These are phyloP conservation scores for Palythoa grandis DNA, from an alignment of 92 coral and sea anemone genomes.

Conservation along the genomic window DNA sequence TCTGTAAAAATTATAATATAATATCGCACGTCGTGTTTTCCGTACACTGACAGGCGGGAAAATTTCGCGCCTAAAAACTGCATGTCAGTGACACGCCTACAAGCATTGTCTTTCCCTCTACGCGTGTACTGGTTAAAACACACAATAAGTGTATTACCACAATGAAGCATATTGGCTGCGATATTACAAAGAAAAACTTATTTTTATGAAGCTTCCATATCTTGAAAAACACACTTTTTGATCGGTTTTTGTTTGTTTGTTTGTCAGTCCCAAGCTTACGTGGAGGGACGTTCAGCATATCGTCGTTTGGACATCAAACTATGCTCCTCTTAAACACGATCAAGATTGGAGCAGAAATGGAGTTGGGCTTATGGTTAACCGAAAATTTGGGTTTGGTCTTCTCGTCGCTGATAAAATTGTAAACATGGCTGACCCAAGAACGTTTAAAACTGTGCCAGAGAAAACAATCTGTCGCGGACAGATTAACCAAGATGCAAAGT, in stretches of 20 bases:
- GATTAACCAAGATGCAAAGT: conserved; percentile 96
- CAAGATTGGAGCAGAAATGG: conserved; percentile 95
- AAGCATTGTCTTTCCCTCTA: too few relatives aligned
- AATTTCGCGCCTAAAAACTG: too few relatives aligned
- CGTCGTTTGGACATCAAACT: conserved; percentile 97
- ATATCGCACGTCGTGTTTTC: too few relatives aligned
- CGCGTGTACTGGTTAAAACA: too few relatives aligned
- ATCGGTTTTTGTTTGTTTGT: background rate
- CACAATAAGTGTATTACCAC: too few relatives aligned
- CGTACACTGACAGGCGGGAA: too few relatives aligned
- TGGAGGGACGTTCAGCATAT: conserved; percentile 97
- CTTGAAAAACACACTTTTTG: too few relatives aligned
- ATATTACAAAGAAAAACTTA: too few relatives aligned
- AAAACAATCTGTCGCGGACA: conserved; percentile 95
- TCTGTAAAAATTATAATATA: too few relatives aligned
- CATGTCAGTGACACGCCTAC: too few relatives aligned
- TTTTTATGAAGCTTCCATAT: too few relatives aligned
- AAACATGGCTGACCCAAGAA: conserved; percentile 76
- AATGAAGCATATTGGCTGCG: too few relatives aligned
- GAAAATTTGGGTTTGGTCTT: conserved; percentile 97
- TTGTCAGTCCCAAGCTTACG: conserved; percentile 84
- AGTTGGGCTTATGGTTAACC: conserved; percentile 82
- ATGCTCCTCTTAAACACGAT: conserved; percentile 91
- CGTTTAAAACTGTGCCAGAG: conserved; percentile 79
- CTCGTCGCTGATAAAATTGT: conserved; percentile 94